Base-by-base conservation (phyloP, 2,797 vertebrate genomes). In the Chloroceryle inda region DNA sequence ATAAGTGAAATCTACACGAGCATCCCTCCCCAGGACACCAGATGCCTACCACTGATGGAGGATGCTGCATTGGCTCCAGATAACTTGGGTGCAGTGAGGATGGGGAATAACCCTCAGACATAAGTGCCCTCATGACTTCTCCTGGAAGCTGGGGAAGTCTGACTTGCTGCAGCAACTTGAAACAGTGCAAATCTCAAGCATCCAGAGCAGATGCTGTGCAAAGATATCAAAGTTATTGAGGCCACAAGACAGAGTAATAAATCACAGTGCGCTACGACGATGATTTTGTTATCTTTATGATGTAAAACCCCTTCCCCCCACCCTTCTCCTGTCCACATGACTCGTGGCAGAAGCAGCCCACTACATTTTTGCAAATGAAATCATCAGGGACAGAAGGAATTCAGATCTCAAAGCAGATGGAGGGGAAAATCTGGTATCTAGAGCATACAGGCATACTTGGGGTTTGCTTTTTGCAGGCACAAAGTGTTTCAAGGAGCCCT, bases 211-310 rank as follows among this genome's bases (percentile, higher is more conserved):
- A 76, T 45, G 45, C 90, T n/a, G 40, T n/a, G 78, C 52, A 62
- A 73, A 91, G 93, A 97, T 74, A 90, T 26, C 1, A 0, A 78
- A 95, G 61, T 89, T 96, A 79, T 40, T 72, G 91, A 92, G 68
- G 92, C 73, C 89, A 80, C 18, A 10, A 64, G 87, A 59, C 87
- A 78, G 47, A 77, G 85, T 52, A 62, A 93, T 89, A 96, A 97
- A 94, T 96, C 85, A 90, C 44, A 78, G 47, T 2, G 13, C 6
- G 11, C 78, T 86, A 52, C 0, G 0, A 35, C 20, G 20, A 52
- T 71, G 81, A 89, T 56, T 88, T 81, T 42, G 71, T 93, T 95
- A 89, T 88, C 90, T 95, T 81, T 5, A 5, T 78, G 93, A 82
- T 0, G 5, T 53, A 49, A 93, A 84, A 79, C 40, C n/a, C 23